Conservation (phyloP, 2,888 invertebrate genomes). For the Lucinisca nassula region DNA sequence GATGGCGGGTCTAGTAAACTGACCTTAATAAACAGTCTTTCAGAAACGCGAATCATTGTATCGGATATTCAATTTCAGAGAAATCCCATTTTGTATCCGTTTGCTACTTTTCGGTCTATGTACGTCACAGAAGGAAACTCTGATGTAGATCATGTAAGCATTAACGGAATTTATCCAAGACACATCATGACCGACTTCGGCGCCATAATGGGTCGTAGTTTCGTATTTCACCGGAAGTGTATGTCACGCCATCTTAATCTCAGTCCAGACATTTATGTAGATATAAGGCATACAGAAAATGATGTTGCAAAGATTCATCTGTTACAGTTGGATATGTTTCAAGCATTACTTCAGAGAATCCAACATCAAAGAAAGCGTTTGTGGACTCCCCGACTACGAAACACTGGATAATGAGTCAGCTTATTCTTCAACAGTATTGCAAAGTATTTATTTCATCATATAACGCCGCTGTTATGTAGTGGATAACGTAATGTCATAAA, state of each 20-base stretch:
- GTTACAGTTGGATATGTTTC: conserved; percentile 36
- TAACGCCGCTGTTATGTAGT: too few species aligned
- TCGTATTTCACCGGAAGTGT: conserved; percentile 79
- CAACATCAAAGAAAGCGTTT: conserved; percentile 59
- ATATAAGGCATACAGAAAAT: conserved; percentile 59
- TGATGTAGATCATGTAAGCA: conserved; percentile 76
- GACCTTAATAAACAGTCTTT: conserved; percentile 59
- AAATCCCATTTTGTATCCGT: conserved; percentile 69
- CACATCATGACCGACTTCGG: conserved; percentile 76
- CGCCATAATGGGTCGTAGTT: conserved; percentile 67
- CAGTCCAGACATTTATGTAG: conserved; percentile 79
- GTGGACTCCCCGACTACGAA: conserved; percentile 66
- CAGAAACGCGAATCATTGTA: conserved; percentile 71
- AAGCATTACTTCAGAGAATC: conserved; percentile 56
- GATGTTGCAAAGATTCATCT: conserved; percentile 25
- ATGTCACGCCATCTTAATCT: conserved; percentile 80
- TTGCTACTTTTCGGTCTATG: conserved; percentile 79
- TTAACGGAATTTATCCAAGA: conserved; percentile 66
- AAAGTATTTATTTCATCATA: background rate
- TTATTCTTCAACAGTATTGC: background rate
- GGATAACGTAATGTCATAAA: too few species aligned
- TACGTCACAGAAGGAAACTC: conserved; percentile 76
- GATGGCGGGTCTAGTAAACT: conserved; percentile 72
- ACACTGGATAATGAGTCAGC: conserved; percentile 10
- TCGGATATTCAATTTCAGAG: conserved; percentile 62